Evolutionary conservation across 2,113 vertebrate species (phyloP).

Genomic region (Sylvia atricapilla): DNA sequence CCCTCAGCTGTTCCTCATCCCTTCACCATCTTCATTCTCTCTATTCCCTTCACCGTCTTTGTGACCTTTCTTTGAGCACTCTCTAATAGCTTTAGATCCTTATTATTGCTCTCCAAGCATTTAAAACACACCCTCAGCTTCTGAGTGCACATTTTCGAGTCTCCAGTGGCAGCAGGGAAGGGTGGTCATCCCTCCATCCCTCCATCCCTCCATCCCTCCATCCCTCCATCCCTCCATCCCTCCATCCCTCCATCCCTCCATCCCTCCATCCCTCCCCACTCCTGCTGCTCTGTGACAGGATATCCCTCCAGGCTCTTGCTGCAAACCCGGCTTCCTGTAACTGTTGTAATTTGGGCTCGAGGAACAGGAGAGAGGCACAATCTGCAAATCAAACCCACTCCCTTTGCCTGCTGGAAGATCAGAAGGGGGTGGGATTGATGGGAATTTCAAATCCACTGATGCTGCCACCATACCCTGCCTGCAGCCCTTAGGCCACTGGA

Average conservation of each 20-base stretch:
- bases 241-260: background rate
- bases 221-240: background rate
- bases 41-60: background rate
- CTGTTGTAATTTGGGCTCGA: accelerated
- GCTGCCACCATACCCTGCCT: background rate
- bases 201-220: background rate
- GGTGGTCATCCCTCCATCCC: background rate
- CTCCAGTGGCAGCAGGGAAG: background rate
- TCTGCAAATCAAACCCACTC: accelerated
- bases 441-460: background rate
- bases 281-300: background rate
- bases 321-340: background rate
- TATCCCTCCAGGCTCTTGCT: background rate
- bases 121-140: background rate
- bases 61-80: background rate
- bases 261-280: background rate
- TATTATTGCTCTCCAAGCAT: accelerated
- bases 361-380: background rate
- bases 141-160: background rate
- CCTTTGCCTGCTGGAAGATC: background rate
- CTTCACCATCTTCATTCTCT: background rate
- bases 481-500: background rate
- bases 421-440: background rate
- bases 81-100: background rate
- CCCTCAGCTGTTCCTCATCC: background rate